These are phyloP conservation scores for Aptenodytes patagonicus DNA, from an alignment of 2,113 vertebrate genomes.

Conservation along the genomic window DNA sequence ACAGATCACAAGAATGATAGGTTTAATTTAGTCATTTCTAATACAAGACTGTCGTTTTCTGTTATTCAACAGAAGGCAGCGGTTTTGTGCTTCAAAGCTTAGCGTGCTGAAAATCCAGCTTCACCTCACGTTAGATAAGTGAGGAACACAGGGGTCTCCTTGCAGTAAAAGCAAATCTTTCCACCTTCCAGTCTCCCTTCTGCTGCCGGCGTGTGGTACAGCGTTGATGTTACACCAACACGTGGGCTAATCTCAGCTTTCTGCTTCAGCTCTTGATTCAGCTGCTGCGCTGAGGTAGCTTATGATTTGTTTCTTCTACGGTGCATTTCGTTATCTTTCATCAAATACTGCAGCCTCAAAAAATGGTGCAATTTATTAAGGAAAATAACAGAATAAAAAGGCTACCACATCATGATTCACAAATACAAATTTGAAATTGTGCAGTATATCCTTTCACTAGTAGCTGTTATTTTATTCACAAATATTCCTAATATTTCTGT, in stretches of 20 bases:
- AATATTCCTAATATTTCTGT: neutral
- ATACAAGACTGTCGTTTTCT: neutral
- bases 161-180: neutral
- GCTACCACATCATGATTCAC: neutral
- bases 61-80: neutral
- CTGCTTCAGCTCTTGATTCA: neutral
- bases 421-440: neutral
- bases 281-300: neutral
- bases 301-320: neutral
- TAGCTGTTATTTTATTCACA: neutral
- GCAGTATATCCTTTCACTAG: neutral
- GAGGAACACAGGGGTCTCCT: neutral
- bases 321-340: neutral
- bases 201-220: rapidly evolving
- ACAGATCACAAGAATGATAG: neutral
- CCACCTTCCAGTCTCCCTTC: neutral
- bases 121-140: neutral
- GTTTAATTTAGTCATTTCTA: neutral
- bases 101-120: neutral
- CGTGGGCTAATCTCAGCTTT: neutral
- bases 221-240: rapidly evolving
- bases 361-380: neutral
- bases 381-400: neutral
- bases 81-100: neutral
- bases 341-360: neutral